Evolutionary conservation across 2,797 vertebrate species (phyloP), one percentile per base, ranked within the genome.

Genomic region (Sphenopsis melanotis): DNA sequence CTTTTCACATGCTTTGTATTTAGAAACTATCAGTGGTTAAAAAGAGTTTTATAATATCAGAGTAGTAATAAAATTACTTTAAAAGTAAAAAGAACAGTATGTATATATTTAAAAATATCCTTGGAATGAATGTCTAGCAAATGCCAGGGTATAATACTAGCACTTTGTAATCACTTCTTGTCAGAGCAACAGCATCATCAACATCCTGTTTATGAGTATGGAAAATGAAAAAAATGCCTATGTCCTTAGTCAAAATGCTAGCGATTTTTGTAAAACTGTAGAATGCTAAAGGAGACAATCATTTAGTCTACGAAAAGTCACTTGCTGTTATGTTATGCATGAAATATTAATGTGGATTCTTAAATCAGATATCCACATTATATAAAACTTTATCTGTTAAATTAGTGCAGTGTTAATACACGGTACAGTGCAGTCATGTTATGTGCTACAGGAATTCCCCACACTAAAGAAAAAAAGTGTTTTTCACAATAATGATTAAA

Each of bases 221-320:
- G 84, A 94, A 94, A 81, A 74, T 61, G 61, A 91, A 97, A 96
- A 90, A 71, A 90, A 88, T 65, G 44, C 59, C 0, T 84, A 83
- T 84, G 75, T 96, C 81, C 86, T 91, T 97, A 92, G 93, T 93
- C 16, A 74, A 90, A 92, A 97, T 89, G 85, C 87, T 96, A 76
- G 68, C 89, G 70, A 91, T 94, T 94, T 97, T 95, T 97, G 69
- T 95, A 93, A 96, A 97, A 95, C 94, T 46, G 81, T 89, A 85
- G 76, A 94, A 79, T 96, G 92, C 87, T 96, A 95, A 94, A 91
- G 94, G 85, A 97, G 98, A 98, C 98, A 98, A 98, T 98, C 98
- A 95, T 93, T 96, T 93, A 71, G 70, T 80, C 91, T 91, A 83
- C 53, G 85, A 81, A 90, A 92, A 52, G 68, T 90, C 92, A 80